Evolutionary conservation across 2,797 vertebrate genomes (phyloP).

Genomic region (Anguilla obscura): DNA sequence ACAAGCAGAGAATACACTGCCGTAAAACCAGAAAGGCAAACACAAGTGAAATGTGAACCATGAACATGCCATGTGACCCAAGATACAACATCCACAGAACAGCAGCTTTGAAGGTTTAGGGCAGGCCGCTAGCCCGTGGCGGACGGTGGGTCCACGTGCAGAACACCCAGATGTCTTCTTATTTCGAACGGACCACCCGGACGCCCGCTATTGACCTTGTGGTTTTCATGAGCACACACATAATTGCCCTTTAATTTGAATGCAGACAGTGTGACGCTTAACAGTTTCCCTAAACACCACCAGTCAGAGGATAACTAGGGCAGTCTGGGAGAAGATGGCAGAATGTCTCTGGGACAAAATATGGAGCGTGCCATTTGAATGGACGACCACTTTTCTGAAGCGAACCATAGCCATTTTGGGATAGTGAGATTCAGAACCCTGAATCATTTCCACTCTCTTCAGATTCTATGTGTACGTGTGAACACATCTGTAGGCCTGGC

Average conservation of each 20-base stretch:
- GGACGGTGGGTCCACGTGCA: background rate
- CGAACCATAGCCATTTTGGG: background rate
- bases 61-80: background rate
- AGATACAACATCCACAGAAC: background rate
- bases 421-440: background rate
- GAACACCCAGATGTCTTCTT: background rate
- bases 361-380: background rate
- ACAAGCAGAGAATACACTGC: background rate
- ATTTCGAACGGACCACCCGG: background rate
- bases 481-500: background rate
- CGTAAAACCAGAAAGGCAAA: conserved; percentile 12
- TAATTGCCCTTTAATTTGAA: background rate
- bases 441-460: background rate
- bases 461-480: background rate
- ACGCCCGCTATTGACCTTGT: background rate
- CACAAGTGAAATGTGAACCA: background rate
- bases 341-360: background rate
- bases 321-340: background rate
- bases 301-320: background rate
- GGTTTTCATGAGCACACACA: background rate
- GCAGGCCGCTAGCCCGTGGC: background rate
- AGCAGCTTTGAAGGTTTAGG: background rate
- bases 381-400: background rate
- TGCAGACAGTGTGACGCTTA: background rate
- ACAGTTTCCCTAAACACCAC: background rate